These are phyloP conservation scores for Ctenicera cuprea DNA, from an alignment of 2,888 invertebrate species.

Conservation along the genomic window DNA sequence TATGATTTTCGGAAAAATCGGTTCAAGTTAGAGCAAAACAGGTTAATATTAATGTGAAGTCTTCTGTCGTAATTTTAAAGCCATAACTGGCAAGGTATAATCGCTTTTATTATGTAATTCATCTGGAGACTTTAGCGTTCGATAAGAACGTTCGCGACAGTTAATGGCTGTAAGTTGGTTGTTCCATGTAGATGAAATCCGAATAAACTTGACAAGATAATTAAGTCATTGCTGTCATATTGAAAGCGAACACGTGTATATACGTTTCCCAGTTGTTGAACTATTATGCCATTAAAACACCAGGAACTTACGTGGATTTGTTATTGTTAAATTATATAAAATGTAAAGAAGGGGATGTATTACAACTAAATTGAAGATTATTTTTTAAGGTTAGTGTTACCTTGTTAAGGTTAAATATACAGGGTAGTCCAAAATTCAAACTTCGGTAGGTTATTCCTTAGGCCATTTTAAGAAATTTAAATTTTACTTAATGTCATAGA, in stretches of 20 bases:
- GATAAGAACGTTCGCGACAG: constrained; percentile 12
- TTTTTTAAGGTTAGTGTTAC: too few species aligned
- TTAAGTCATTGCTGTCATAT: constrained; percentile 11
- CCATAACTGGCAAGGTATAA: not conserved
- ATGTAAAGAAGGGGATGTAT: not conserved
- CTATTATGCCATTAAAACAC: not conserved
- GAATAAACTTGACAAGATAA: constrained; percentile 8
- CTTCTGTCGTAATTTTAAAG: not conserved
- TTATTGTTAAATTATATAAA: not conserved
- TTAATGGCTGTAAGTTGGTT: not conserved
- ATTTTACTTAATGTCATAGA: too few species aligned
- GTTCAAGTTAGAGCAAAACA: not conserved
- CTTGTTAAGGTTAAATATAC: too few species aligned
- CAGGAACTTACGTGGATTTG: not conserved
- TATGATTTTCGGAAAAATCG: not conserved
- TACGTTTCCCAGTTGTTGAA: not conserved
- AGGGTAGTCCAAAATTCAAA: too few species aligned
- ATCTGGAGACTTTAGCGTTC: not conserved
- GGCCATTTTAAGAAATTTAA: too few species aligned
- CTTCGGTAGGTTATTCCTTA: too few species aligned
- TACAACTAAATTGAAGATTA: too few species aligned
- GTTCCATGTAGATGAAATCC: constrained; percentile 14
- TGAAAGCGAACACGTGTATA: constrained; percentile 7
- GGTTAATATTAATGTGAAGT: not conserved
- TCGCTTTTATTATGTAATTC: constrained; percentile 12